These are phyloP conservation scores for Sapajus apella DNA, from an alignment of 2,113 vertebrate genomes.

Conservation along the genomic window DNA sequence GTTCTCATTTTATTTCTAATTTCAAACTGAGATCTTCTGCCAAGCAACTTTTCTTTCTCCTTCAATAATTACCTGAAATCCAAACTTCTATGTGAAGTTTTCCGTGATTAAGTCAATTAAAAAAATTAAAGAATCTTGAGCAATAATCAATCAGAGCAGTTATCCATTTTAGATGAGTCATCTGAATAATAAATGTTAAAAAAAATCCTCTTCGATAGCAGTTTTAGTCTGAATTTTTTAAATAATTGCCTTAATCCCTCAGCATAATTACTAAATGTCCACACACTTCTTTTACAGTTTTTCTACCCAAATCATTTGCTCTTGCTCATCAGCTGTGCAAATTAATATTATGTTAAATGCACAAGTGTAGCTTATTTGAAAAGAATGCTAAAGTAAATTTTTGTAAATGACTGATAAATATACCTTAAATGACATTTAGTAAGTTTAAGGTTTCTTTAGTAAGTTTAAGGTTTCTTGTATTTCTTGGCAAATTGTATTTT, in stretches of 20 bases:
- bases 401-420: slow-evolving; percentile 60
- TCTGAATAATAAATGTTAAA: slow-evolving; percentile 69
- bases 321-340: slow-evolving; percentile 65
- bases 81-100: slow-evolving; percentile 65
- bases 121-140: slow-evolving; percentile 71
- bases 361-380: slow-evolving; percentile 37
- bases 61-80: slow-evolving; percentile 73
- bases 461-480: neutral
- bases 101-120: slow-evolving; percentile 73
- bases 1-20: slow-evolving; percentile 71
- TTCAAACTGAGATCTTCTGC: slow-evolving; percentile 58
- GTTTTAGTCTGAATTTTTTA: slow-evolving; percentile 57
- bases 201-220: slow-evolving; percentile 53
- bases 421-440: slow-evolving; percentile 19
- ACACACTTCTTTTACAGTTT: slow-evolving; percentile 58
- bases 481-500: slow-evolving; percentile 35
- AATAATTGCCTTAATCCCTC: slow-evolving; percentile 68
- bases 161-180: slow-evolving; percentile 70
- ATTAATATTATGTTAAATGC: slow-evolving; percentile 65
- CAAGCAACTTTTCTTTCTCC: slow-evolving; percentile 64
- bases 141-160: slow-evolving; percentile 73
- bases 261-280: slow-evolving; percentile 69
- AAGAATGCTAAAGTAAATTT: slow-evolving; percentile 62
- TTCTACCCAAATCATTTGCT: slow-evolving; percentile 60
- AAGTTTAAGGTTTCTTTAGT: slow-evolving; percentile 9